Evolutionary conservation across 2,113 vertebrate genomes (phyloP).

Genomic region (Poecilia latipinna): DNA sequence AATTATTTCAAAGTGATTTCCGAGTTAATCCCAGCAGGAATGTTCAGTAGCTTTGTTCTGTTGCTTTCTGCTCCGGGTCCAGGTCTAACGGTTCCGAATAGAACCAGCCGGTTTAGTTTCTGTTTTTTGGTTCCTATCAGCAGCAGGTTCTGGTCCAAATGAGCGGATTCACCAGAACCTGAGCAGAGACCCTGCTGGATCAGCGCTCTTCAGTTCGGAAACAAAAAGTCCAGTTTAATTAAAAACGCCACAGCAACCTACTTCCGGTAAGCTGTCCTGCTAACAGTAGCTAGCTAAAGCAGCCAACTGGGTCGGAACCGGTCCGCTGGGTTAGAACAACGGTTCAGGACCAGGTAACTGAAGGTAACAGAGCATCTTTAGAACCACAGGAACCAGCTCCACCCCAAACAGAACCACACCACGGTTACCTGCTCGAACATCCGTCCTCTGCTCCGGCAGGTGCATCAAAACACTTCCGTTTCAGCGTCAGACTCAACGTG

Average conservation of each 20-base stretch:
- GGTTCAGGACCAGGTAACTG: background rate
- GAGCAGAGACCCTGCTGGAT: background rate
- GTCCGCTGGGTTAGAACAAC: background rate
- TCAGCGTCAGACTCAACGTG: background rate
- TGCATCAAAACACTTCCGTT: slow-evolving; percentile 18
- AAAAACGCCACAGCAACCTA: too few relatives aligned
- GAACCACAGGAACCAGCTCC: background rate
- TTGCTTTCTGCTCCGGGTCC: too few relatives aligned
- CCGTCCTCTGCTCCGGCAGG: slow-evolving; percentile 13
- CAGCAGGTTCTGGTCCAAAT: too few relatives aligned
- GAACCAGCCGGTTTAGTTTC: background rate
- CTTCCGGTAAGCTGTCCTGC: background rate
- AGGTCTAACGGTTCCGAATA: too few relatives aligned
- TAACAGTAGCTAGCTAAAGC: background rate
- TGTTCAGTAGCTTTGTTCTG: too few relatives aligned
- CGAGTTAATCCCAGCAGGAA: too few relatives aligned
- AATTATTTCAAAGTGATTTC: too few relatives aligned
- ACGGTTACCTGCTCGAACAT: slow-evolving; percentile 31
- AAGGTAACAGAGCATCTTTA: accelerated
- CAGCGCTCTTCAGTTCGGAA: too few relatives aligned
- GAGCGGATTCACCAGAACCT: too few relatives aligned
- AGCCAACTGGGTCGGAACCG: accelerated
- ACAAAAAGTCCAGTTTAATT: too few relatives aligned
- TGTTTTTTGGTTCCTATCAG: too few relatives aligned
- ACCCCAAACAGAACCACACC: accelerated